Base-by-base conservation (phyloP, 2,888 invertebrate species). In the Microplitis deprimator region DNA sequence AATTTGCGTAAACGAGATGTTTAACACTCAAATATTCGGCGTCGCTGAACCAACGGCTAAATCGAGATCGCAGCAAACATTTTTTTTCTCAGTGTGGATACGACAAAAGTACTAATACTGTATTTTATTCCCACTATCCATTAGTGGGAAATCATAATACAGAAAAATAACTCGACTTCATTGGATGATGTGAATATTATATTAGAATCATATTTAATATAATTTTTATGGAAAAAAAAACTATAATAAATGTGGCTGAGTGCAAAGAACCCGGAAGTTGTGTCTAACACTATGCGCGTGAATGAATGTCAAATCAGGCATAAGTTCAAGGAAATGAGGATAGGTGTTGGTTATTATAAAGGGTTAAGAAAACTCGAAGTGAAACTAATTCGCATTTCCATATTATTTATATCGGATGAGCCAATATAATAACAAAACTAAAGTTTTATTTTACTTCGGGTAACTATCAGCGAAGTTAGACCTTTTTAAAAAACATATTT, bases 251-350 rank as follows among this genome's bases (percentile, higher is more conserved):
- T 50, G 5, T 50, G 13, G 50, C 10, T 8, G 13, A 74, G 76
- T 68, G 81, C 80, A 81, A 82, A 80, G 82, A 86, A 85, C 85
- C 88, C 88, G 89, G 89, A 89, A 89, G 88, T 77, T 78, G 80
- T 79, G 78, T 78, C 79, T 80, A 80, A 79, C 79, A 79, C 17
- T 86, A 86, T 88, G 87, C 88, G 87, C 89, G 86, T 88, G 88
- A 86, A 84, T 89, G 87, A 86, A 86, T 88, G 88, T 87, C 87
- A 89, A 89, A 88, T 88, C 89, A 88, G 87, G 88, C 89, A 87
- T 88, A 80, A 81, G 81, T 77, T 77, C 73, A 73, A 69, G 77
- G 68, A 68, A 68, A 73, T 64, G 68, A 73, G 69, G 69, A 69
- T 29, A 64, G 62, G 64, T n/a, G 29, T 40, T 61, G 40, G 40